phyloP scores from a whole-genome alignment of 1,140 invertebrate genomes.

The Diachasmimorpha longicaudata region DNA sequence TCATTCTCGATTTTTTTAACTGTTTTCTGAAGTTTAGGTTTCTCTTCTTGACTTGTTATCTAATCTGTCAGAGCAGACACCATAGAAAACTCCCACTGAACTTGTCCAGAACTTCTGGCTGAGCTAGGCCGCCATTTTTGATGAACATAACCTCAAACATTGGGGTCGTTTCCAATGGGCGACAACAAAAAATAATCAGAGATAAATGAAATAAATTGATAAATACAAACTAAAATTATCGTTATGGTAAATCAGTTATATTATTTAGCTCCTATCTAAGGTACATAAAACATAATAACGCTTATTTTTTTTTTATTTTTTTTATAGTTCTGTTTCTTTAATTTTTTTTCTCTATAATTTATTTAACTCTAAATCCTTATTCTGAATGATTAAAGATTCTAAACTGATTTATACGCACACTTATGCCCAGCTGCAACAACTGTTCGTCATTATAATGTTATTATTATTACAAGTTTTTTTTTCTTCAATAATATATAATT shows the following conservation, averaged over 20 bases:
- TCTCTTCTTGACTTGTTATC: too few relatives aligned
- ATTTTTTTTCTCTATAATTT: constrained; percentile 32
- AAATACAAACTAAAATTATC: too few relatives aligned
- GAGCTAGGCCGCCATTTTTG: too few relatives aligned
- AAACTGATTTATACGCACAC: constrained; percentile 53
- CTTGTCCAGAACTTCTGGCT: too few relatives aligned
- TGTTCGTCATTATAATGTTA: constrained; percentile 33
- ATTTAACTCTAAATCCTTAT: constrained; percentile 36
- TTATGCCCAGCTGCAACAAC: constrained; percentile 50
- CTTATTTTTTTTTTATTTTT: constrained; percentile 43
- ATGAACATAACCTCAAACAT: too few relatives aligned
- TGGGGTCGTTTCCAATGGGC: too few relatives aligned
- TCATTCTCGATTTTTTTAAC: neutral
- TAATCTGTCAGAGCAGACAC: too few relatives aligned
- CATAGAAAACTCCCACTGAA: too few relatives aligned
- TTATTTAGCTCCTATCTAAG: constrained; percentile 34
- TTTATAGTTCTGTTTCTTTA: neutral
- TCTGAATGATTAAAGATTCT: constrained; percentile 11
- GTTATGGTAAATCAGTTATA: constrained; percentile 27
- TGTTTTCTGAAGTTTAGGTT: too few relatives aligned
- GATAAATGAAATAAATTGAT: too few relatives aligned
- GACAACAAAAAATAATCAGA: too few relatives aligned
- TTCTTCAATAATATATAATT: constrained; percentile 52
- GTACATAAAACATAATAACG: constrained; percentile 55
- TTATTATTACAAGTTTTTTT: constrained; percentile 36